Evolutionary conservation across 1,140 invertebrate genomes (phyloP).

Genomic region (Pogonognathellus flavescens): DNA sequence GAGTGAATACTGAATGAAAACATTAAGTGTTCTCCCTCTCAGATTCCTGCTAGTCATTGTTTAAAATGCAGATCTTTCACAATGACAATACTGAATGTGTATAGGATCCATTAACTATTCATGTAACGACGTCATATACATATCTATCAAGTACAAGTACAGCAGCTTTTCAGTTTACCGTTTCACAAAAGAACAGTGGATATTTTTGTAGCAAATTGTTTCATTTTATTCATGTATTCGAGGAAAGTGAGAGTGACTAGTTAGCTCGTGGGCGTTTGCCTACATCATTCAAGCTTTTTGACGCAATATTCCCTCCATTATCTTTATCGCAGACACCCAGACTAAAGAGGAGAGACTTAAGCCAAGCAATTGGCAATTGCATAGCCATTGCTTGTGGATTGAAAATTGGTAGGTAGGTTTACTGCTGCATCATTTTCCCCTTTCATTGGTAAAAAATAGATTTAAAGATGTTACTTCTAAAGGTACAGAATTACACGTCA

Average conservation of each 20-base stretch:
- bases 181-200: no score
- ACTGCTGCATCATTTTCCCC: not conserved
- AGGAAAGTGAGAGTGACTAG: not conserved
- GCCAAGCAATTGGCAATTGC: not conserved
- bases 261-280: constrained; percentile 32
- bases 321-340: constrained; percentile 19
- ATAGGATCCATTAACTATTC: no score
- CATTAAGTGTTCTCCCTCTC: no score
- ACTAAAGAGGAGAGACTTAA: not conserved
- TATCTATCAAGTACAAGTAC: no score
- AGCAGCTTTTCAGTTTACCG: no score
- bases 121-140: no score
- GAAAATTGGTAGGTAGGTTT: not conserved
- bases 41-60: no score
- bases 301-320: constrained; percentile 29
- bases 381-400: not conserved
- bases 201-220: no score
- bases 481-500: not conserved
- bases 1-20: no score
- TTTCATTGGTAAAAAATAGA: not conserved
- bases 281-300: constrained; percentile 10
- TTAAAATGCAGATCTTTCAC: no score
- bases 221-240: no score
- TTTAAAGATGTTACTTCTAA: not conserved
- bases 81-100: no score